phyloP scores from a whole-genome alignment of 2,888 invertebrate species.

The Herminia tarsipennalis region DNA sequence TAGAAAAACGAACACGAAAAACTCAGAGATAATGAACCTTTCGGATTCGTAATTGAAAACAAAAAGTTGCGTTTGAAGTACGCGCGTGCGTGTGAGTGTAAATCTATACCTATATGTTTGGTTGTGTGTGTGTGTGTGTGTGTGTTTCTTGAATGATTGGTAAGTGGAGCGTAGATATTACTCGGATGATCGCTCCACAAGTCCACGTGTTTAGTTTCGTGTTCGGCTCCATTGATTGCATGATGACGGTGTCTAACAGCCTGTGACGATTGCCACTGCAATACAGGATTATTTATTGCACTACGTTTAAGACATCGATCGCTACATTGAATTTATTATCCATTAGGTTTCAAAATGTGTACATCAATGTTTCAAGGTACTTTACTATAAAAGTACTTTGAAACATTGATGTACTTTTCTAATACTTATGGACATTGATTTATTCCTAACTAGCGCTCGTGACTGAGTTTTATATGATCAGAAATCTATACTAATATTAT shows the following conservation, averaged over 20 bases:
- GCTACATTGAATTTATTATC: conserved; percentile 32
- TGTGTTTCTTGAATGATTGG: conserved; percentile 69
- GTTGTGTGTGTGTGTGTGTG: conserved; percentile 36
- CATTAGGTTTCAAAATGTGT: conserved; percentile 13
- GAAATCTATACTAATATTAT: too few relatives aligned
- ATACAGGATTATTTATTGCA: conserved; percentile 45
- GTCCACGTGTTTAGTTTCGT: conserved; percentile 57
- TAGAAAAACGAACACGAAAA: conserved; percentile 51
- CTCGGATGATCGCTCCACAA: conserved; percentile 54
- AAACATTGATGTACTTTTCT: too few relatives aligned
- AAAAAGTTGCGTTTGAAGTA: conserved; percentile 42
- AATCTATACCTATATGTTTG: conserved; percentile 5
- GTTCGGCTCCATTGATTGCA: conserved; percentile 66
- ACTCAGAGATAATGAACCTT: conserved; percentile 55
- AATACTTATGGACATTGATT: too few relatives aligned
- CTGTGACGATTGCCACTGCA: conserved; percentile 55
- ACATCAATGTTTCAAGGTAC: conserved; percentile 3
- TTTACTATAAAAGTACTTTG: neutral
- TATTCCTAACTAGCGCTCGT: too few relatives aligned
- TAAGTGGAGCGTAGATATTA: conserved; percentile 70
- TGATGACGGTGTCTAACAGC: conserved; percentile 54
- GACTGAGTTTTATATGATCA: too few relatives aligned
- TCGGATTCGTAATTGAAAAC: conserved; percentile 54
- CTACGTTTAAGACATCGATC: conserved; percentile 33
- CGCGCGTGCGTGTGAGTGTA: conserved; percentile 13